Conservation (phyloP, 2,113 vertebrate species). For the Rhea americana region DNA sequence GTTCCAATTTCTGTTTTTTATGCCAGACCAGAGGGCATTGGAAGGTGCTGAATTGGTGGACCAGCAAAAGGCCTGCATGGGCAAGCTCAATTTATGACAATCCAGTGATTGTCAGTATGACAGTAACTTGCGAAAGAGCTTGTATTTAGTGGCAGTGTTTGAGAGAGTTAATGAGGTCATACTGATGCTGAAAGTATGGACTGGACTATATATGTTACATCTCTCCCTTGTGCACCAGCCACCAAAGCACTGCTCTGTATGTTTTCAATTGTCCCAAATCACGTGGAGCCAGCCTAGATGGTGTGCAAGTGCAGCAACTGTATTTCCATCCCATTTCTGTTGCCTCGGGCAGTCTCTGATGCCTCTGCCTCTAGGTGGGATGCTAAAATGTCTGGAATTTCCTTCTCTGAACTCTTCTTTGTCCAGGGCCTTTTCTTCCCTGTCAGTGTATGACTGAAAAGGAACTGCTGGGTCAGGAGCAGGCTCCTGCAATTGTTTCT, state of each 20-base stretch:
- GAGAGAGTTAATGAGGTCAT: not conserved
- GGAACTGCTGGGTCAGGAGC: rapidly evolving
- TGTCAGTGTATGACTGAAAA: not conserved
- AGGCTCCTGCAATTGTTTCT: not conserved
- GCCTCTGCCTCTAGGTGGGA: not conserved
- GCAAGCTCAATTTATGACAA: not conserved
- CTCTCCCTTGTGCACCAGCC: rapidly evolving
- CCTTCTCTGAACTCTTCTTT: not conserved
- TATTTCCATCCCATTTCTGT: rapidly evolving
- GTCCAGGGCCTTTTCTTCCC: not conserved
- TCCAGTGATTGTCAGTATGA: rapidly evolving
- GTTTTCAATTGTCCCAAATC: not conserved
- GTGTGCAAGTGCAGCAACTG: not conserved
- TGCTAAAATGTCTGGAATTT: not conserved
- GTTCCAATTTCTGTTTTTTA: not conserved
- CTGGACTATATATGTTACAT: rapidly evolving
- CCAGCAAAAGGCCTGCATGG: not conserved
- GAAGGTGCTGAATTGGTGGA: not conserved
- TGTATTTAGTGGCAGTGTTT: not conserved
- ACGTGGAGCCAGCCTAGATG: rapidly evolving
- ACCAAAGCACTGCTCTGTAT: rapidly evolving
- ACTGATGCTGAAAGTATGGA: not conserved
- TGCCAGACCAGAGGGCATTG: not conserved
- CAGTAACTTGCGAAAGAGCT: not conserved
- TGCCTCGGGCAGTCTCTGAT: not conserved